Conservation (phyloP, 2,113 vertebrate species). For the Tragelaphus imberbis region DNA sequence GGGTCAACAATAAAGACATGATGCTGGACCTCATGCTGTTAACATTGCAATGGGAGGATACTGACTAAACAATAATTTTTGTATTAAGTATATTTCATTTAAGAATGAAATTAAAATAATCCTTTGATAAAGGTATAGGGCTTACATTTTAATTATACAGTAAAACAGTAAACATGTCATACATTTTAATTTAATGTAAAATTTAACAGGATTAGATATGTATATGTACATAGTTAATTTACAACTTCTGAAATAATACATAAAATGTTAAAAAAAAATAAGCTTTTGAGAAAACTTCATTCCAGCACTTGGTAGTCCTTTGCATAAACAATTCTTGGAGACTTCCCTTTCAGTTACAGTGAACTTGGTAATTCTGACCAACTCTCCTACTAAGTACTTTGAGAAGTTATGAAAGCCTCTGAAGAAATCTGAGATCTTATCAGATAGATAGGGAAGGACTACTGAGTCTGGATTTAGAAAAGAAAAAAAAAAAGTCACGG, state of each 20-base stretch:
- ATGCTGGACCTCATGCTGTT: not conserved
- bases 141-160: not conserved
- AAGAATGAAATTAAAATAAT: not conserved
- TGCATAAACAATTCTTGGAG: not conserved
- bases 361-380: not conserved
- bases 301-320: not conserved
- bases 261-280: not conserved
- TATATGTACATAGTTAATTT: not conserved
- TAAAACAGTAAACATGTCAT: not conserved
- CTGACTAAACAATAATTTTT: not conserved
- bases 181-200: not conserved
- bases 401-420: not conserved
- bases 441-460: not conserved
- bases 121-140: not conserved
- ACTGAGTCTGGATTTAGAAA: not conserved
- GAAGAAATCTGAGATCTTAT: not conserved
- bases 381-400: not conserved
- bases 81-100: not conserved
- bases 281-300: not conserved
- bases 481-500: not conserved
- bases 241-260: not conserved
- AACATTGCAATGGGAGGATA: not conserved
- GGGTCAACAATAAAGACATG: not conserved
- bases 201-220: not conserved
- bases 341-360: not conserved